phyloP scores from a whole-genome alignment of 2,888 invertebrate genomes.

The Holacanthella duospinosa region DNA sequence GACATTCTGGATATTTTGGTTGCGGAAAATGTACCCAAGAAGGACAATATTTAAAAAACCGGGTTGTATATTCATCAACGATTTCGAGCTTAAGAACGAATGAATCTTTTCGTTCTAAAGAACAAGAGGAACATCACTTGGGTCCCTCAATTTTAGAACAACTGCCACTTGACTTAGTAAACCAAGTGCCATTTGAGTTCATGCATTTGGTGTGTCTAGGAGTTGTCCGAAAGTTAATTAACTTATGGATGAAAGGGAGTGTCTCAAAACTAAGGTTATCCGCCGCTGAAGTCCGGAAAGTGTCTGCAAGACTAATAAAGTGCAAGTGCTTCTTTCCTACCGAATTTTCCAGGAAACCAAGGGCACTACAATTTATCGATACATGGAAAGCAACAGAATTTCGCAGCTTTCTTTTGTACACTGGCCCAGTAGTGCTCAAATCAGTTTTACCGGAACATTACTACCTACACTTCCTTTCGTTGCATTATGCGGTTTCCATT shows the following conservation, averaged over 20 bases:
- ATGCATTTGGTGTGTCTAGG: slow-evolving; percentile 22
- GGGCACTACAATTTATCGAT: slow-evolving; percentile 27
- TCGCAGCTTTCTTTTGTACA: slow-evolving; percentile 34
- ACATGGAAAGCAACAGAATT: slow-evolving; percentile 38
- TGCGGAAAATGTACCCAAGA: slow-evolving; percentile 1
- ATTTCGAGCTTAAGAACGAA: neutral
- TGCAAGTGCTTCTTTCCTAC: neutral
- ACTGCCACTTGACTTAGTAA: neutral
- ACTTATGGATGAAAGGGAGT: slow-evolving; percentile 13
- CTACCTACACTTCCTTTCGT: slow-evolving; percentile 13
- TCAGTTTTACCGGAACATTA: slow-evolving; percentile 13
- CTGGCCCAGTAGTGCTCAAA: slow-evolving; percentile 32
- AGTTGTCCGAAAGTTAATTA: slow-evolving; percentile 13
- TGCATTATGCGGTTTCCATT: slow-evolving; percentile 12
- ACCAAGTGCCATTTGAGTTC: neutral
- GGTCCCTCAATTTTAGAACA: neutral
- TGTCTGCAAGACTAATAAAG: neutral
- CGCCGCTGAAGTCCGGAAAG: neutral
- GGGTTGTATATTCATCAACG: neutral
- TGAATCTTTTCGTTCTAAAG: neutral
- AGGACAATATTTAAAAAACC: neutral
- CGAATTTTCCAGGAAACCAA: slow-evolving; percentile 36
- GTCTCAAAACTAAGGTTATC: neutral
- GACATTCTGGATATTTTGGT: slow-evolving; percentile 9
- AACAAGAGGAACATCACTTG: neutral